These are phyloP conservation scores for Phyllotreta striolata DNA, from an alignment of 2,888 invertebrate species.

Conservation along the genomic window DNA sequence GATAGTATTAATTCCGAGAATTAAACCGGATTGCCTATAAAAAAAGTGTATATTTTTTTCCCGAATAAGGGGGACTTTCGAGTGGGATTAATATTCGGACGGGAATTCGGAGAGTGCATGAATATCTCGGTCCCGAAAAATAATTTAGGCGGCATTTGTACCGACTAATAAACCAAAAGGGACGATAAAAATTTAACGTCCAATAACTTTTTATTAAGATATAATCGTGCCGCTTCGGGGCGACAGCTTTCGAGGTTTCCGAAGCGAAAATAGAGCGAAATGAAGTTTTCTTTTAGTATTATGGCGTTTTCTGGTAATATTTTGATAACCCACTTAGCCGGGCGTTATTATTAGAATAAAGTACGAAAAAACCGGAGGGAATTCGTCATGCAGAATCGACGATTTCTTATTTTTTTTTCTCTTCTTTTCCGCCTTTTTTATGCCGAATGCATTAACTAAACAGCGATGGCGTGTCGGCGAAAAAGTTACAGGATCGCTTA, in stretches of 20 bases:
- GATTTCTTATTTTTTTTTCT: constrained; percentile 1
- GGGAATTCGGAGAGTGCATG: too few relatives aligned
- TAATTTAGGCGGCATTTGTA: constrained; percentile 6
- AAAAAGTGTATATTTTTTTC: too few relatives aligned
- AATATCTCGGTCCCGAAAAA: background rate
- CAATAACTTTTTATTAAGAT: constrained; percentile 16
- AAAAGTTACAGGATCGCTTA: constrained; percentile 19
- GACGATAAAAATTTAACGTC: constrained; percentile 10
- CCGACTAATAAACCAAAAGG: constrained; percentile 7
- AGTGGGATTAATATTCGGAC: too few relatives aligned
- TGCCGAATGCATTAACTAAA: constrained; percentile 27
- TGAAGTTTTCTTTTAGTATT: constrained; percentile 34
- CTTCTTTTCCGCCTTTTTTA: constrained; percentile 1
- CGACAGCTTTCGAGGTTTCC: constrained; percentile 24
- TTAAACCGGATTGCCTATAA: too few relatives aligned
- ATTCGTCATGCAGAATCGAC: constrained; percentile 2
- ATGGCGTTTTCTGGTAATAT: constrained; percentile 36
- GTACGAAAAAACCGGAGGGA: constrained; percentile 29
- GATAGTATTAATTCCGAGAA: too few relatives aligned
- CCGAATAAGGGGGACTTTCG: too few relatives aligned
- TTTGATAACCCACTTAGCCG: constrained; percentile 37
- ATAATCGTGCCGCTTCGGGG: constrained; percentile 18
- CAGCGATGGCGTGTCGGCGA: constrained; percentile 11
- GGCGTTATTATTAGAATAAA: constrained; percentile 34
- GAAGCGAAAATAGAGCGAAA: constrained; percentile 15